Percentiles rank a stretch among this genome's conserved stretches.
Conservation (phyloP, 2,113 vertebrate species). For the Perccottus glenii region DNA sequence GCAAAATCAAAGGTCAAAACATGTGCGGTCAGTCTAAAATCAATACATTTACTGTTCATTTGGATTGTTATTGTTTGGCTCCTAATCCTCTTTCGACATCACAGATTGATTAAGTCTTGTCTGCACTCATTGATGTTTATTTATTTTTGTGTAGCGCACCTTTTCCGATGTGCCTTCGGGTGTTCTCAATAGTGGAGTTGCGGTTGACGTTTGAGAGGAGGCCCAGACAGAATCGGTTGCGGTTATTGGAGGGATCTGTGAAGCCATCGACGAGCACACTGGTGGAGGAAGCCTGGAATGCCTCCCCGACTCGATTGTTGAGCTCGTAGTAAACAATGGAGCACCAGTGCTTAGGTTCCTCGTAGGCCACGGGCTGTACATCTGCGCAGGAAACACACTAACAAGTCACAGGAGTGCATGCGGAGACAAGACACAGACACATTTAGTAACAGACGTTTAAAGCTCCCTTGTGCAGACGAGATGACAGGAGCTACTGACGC, state of each 20-base stretch:
- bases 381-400: conserved; percentile 81
- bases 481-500: conserved; percentile 29
- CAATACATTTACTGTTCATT: conserved; percentile 36
- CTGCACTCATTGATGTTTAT: conserved; percentile 10
- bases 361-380: conserved; percentile 96
- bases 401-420: conserved; percentile 29
- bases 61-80: conserved; percentile 27
- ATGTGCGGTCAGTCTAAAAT: conserved; percentile 22
- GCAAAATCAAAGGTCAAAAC: conserved; percentile 17
- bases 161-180: conserved; percentile 96
- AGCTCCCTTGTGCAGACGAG: conserved; percentile 26
- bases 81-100: conserved; percentile 24
- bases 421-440: conserved; percentile 31
- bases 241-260: conserved; percentile 98
- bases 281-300: conserved; percentile 96
- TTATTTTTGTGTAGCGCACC: conserved; percentile 74
- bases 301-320: conserved; percentile 96
- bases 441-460: conserved; percentile 26
- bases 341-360: conserved; percentile 99
- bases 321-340: conserved; percentile 99
- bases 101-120: conserved; percentile 42
- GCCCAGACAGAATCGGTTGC: conserved; percentile 98
- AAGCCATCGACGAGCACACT: conserved; percentile 97
- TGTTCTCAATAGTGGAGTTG: conserved; percentile 99
- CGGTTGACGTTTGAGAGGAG: conserved; percentile 98